Evolutionary conservation across 2,113 vertebrate species (phyloP), one percentile per base, ranked within the genome.

Genomic region (Sphaerodactylus townsendi): DNA sequence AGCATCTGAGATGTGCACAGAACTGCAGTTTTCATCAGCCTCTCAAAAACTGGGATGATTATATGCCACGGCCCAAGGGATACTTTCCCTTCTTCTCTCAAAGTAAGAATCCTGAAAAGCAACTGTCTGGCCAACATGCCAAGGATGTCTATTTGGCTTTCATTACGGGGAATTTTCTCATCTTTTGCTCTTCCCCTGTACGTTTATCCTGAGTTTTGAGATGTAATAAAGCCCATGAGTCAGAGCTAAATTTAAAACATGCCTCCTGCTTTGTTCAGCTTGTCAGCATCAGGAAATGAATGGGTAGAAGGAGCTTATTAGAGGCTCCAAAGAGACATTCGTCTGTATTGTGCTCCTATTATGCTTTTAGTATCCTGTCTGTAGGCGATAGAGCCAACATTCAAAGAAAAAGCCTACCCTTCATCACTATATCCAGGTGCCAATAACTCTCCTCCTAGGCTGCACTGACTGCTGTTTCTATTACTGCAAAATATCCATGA

Each of bases 201-300:
- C 9, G 8, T 39, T 66, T 3, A 30, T 10, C 66, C 3, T 4
- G 33, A 41, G 21, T 17, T 56, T 37, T n/a, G 35, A 44, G 28
- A 69, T 23, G n/a, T 14, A 78, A 53, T 35, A 41, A 30, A 79
- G 76, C 53, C 83, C 46, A 10, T 37, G 83, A 84, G 75, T 84
- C 76, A 50, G 50, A 64, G 50, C 83, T 78, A 85, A 85, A 85
- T 85, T 85, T 85, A 85, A 85, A 72, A n/a, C 68, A 64, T 37
- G 74, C 74, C 75, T 78, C 53, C 56, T 19, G n/a, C 68, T 85
- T 79, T 50, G 66, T 72, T 78, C 66, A 23, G 50, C 69, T 48
- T 78, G 76, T 71, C 83, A 72, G 83, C 66, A 78, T 71, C 83
- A 64, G 83, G 83, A 85, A 85, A 85, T 85, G 75, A 85, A 85